Base-by-base conservation (phyloP, 2,888 invertebrate genomes). In the Desoria tigrina region DNA sequence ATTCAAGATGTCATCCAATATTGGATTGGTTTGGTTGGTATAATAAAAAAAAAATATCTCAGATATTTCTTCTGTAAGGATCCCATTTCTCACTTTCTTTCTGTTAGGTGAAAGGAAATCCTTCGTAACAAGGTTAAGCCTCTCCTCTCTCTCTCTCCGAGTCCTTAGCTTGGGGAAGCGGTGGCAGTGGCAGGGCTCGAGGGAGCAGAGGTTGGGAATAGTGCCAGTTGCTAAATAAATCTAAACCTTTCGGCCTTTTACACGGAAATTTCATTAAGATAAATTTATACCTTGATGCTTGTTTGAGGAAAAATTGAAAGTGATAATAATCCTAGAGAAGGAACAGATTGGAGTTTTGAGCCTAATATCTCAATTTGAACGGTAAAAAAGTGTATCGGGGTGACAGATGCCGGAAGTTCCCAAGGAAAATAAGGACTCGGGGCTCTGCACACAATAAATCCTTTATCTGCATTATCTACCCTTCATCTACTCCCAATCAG, bases 1-100 rank as follows among this genome's bases (percentile, higher is more conserved):
- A 58, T 58, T 49, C 45, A 58, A 45, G 27, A 27, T 58, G 58
- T 45, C 58, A 58, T n/a, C n/a, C n/a, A n/a, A n/a, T 58, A 58
- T 58, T 42, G 58, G 26, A 26, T n/a, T n/a, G n/a, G n/a, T n/a
- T n/a, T n/a, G n/a, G n/a, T n/a, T 6, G 45, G 45, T 6, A 58
- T 49, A 58, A 49, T 2, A 58, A 26, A 42, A 49, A 14, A 58
- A 26, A 42, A 49, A 49, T 58, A 26, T 58, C 23, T 27, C 37
- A 24, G 11, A 45, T n/a, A n/a, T n/a, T n/a, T n/a, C n/a, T n/a
- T n/a, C n/a, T n/a, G n/a, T n/a, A n/a, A n/a, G n/a, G 42, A 21
- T 27, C 42, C 58, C 28, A 58, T 58, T 58, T 58, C 58, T 58
- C 58, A 58, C 58, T 58, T 58, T 42, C 58, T 45, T 58, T 49